phyloP scores from a whole-genome alignment of 2,113 vertebrate genomes.

The Ameiurus melas region DNA sequence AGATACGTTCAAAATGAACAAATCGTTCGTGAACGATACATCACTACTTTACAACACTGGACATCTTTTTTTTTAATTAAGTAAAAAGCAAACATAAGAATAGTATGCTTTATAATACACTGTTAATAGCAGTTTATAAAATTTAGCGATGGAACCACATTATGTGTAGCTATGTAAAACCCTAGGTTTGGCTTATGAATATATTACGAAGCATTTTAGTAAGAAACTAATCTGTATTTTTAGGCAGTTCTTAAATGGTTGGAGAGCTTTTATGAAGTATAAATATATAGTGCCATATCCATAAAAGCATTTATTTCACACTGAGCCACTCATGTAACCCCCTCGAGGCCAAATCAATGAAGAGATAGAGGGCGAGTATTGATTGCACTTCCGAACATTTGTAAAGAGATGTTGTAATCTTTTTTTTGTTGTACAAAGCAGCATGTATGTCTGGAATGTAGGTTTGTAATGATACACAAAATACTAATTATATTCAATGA shows the following conservation, averaged over 20 bases:
- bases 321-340: slow-evolving; percentile 15
- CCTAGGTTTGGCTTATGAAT: slow-evolving; percentile 12
- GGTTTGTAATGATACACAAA: neutral
- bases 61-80: slow-evolving; percentile 13
- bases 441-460: neutral
- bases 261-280: neutral
- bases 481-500: neutral
- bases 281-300: neutral
- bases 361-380: slow-evolving; percentile 42
- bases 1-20: too few relatives aligned
- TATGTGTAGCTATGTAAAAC: neutral
- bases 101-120: neutral
- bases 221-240: neutral
- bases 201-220: neutral
- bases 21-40: too few relatives aligned
- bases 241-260: neutral
- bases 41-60: neutral
- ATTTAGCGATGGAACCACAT: neutral
- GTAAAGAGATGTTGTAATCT: slow-evolving; percentile 26
- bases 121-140: slow-evolving; percentile 4
- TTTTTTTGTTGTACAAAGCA: neutral
- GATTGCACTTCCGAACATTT: slow-evolving; percentile 34
- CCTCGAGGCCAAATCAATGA: slow-evolving; percentile 49
- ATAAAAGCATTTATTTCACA: slow-evolving; percentile 18
- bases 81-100: neutral